These are phyloP conservation scores for Plagiodera versicolora DNA, from an alignment of 2,888 invertebrate species.

Conservation along the genomic window DNA sequence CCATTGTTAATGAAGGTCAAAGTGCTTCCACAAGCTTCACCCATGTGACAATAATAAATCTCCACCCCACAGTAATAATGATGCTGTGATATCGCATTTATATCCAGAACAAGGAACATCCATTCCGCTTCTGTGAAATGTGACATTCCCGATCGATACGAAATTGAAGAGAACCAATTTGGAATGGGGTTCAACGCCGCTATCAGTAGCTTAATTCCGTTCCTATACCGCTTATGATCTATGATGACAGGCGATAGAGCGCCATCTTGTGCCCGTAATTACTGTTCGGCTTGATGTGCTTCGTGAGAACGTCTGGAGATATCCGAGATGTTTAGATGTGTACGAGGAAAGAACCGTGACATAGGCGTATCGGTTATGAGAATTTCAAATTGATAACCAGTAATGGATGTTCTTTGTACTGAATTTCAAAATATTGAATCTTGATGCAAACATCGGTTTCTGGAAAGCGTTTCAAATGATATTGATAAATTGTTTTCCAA, in stretches of 20 bases:
- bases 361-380: not conserved
- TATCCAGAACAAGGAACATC: not conserved
- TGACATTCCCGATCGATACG: slow-evolving; percentile 32
- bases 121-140: slow-evolving; percentile 13
- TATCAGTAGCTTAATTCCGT: slow-evolving; percentile 41
- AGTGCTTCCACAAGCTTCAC: no score
- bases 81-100: not conserved
- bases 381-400: no score
- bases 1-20: no score
- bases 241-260: slow-evolving; percentile 42
- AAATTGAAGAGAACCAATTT: slow-evolving; percentile 46
- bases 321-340: slow-evolving; percentile 34
- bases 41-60: no score
- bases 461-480: no score
- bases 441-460: no score
- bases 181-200: slow-evolving; percentile 40
- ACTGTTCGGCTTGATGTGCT: slow-evolving; percentile 38
- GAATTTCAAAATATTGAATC: no score
- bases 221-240: slow-evolving; percentile 43
- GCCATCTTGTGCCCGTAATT: slow-evolving; percentile 47
- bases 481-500: no score
- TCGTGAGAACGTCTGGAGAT: slow-evolving; percentile 40
- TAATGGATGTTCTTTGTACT: no score
- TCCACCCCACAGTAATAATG: no score
- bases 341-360: not conserved